A percentile compares a stretch with the other conserved stretches of the same genome.
These are phyloP conservation scores for Uromys caudimaculatus DNA, from an alignment of 2,797 vertebrate species.

Conservation along the genomic window DNA sequence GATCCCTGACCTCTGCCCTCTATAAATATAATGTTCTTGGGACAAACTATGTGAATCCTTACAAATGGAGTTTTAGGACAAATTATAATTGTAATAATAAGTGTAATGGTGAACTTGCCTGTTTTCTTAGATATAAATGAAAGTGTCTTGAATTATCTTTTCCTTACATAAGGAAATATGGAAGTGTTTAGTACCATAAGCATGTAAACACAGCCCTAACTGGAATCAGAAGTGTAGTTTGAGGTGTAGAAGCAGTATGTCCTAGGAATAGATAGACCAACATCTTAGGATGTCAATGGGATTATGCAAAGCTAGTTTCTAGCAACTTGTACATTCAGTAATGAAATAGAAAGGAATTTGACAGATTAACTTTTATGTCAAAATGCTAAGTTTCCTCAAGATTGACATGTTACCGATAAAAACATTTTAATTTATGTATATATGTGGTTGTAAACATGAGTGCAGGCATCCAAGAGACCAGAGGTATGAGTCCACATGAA, in stretches of 20 bases:
- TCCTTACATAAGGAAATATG: no score
- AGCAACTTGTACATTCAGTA: no score
- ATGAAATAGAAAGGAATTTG: not conserved
- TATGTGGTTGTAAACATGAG: not conserved
- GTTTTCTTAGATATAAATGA: no score
- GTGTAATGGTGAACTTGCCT: not conserved
- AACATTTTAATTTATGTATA: not conserved
- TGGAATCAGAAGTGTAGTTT: no score
- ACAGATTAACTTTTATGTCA: not conserved
- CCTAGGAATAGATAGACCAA: no score
- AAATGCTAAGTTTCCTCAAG: not conserved
- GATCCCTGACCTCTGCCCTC: not conserved
- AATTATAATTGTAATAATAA: not conserved
- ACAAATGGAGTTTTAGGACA: conserved; percentile 16
- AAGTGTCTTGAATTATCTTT: no score
- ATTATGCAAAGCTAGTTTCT: no score
- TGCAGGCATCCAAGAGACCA: not conserved
- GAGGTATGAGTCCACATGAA: not conserved
- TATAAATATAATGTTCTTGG: not conserved
- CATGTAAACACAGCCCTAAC: no score
- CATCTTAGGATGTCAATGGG: no score
- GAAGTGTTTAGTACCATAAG: no score
- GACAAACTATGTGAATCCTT: not conserved
- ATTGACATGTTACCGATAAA: not conserved
- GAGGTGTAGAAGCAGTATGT: no score